Conservation (phyloP, 2,113 vertebrate genomes). For the Eudorcas thomsonii region DNA sequence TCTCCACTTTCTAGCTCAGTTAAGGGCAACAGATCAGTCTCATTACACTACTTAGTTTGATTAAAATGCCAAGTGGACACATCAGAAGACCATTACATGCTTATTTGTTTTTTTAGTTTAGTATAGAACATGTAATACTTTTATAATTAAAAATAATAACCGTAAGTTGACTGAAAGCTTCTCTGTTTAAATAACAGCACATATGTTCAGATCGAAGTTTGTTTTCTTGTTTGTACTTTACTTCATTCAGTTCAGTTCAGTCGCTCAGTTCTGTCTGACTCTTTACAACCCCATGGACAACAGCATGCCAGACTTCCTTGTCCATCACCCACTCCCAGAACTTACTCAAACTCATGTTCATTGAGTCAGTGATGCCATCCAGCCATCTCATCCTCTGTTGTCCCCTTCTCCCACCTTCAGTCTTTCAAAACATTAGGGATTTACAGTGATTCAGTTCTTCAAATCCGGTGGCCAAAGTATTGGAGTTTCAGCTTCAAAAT, state of each 20-base stretch:
- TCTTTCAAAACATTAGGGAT: background rate
- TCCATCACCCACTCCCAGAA: background rate
- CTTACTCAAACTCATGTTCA: background rate
- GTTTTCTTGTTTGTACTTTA: background rate
- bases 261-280: background rate
- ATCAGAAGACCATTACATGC: background rate
- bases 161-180: background rate
- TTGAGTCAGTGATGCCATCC: background rate
- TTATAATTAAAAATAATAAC: background rate
- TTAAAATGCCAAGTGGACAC: background rate
- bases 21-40: background rate
- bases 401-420: background rate
- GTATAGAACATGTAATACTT: background rate
- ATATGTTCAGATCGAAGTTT: background rate
- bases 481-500: background rate
- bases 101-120: background rate
- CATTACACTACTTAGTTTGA: background rate
- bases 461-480: fast-evolving
- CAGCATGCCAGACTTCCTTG: background rate
- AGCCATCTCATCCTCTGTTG: background rate
- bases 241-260: background rate
- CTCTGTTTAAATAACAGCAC: background rate
- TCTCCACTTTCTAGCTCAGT: background rate
- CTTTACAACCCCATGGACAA: background rate
- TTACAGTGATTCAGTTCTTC: background rate